Evolutionary conservation across 2,113 vertebrate species (phyloP), one percentile per base, ranked within the genome.

Genomic region (Thermophis baileyi): DNA sequence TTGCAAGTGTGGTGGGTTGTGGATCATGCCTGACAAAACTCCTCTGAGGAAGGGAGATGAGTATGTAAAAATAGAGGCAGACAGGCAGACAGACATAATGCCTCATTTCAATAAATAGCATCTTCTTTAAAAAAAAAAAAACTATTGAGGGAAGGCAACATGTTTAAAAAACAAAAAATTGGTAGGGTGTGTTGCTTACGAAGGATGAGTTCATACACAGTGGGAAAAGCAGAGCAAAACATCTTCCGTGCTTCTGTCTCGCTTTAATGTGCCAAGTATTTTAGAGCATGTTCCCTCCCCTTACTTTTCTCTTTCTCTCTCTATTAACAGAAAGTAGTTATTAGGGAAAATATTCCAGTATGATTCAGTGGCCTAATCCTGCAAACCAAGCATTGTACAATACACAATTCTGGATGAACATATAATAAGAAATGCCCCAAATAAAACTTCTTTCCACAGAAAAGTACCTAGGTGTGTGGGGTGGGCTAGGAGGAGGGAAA

Each of bases 251-350:
- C 92, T 94, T 69, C 93, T 92, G 90, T 90, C 95, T 96, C 91
- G 47, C 24, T 86, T 94, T 27, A 0, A 92, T 0, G 89, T 93
- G 93, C 95, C 95, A 94, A 96, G 35, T 85, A 81, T 94, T 95
- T 90, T 93, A 86, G 88, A 91, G 94, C 91, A 95, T 96, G 94
- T 85, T 96, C 94, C 91, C 93, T 94, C 27, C 46, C 1, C 81
- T 92, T 94, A 95, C 95, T 93, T n/a, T n/a, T 92, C 44, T 85
- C 92, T 94, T 30, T 81, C 92, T 94, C 95, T 96, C 94, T 93
- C 94, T 95, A 94, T 94, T 97, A 95, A 97, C 91, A 96, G 94
- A 96, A 96, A 97, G 95, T 95, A 96, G 95, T 94, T 96, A 96
- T 97, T 97, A 96, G 91, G 94, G 92, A 93, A 97, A 96, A 96